Evolutionary conservation across 2,888 invertebrate species (phyloP).

Genomic region (Fragum whitleyi): DNA sequence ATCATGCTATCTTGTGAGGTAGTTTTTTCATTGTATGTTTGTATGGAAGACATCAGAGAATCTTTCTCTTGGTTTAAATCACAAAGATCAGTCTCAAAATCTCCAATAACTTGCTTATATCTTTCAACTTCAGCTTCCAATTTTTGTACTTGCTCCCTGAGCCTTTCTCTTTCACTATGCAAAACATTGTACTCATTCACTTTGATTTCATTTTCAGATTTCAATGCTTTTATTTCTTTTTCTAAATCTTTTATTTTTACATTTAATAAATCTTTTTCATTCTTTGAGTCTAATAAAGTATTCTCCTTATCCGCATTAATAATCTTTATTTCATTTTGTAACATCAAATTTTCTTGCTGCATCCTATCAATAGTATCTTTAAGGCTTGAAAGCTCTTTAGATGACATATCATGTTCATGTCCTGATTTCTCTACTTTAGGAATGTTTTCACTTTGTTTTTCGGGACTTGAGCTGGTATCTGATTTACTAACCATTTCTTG

Average conservation of each 20-base stretch:
- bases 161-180: constrained; percentile 67
- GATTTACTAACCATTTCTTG: not conserved
- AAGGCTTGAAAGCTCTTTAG: not conserved
- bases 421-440: not conserved
- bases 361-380: constrained; percentile 28
- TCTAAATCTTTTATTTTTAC: constrained; percentile 40
- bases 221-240: constrained; percentile 26
- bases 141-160: constrained; percentile 52
- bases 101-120: constrained; percentile 53
- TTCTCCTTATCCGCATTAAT: constrained; percentile 30
- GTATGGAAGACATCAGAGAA: constrained; percentile 50
- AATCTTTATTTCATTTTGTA: constrained; percentile 38
- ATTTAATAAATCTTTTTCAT: constrained; percentile 50
- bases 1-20: constrained; percentile 63
- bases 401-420: not conserved
- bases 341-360: constrained; percentile 40
- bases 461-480: not conserved
- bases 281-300: constrained; percentile 29
- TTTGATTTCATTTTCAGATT: constrained; percentile 25
- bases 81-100: constrained; percentile 64
- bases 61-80: constrained; percentile 67
- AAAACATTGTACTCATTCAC: constrained; percentile 23
- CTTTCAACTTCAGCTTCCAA: constrained; percentile 62
- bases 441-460: constrained; percentile 12
- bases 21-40: constrained; percentile 50